phyloP scores from a whole-genome alignment of 2,113 vertebrate genomes.

The Colius striatus region DNA sequence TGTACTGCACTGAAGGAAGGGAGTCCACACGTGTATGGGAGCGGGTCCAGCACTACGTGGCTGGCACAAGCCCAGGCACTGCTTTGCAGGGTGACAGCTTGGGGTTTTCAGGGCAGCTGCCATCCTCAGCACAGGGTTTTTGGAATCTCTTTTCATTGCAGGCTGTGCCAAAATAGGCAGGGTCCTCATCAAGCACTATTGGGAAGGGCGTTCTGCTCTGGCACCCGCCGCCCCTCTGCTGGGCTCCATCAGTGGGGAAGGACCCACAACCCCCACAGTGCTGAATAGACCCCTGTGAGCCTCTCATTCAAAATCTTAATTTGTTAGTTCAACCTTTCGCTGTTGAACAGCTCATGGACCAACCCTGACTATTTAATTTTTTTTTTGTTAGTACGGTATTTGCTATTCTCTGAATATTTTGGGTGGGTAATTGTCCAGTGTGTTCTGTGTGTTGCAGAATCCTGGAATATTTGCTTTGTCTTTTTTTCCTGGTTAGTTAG shows the following conservation, averaged over 20 bases:
- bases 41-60: background rate
- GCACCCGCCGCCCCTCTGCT: rapidly evolving
- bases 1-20: background rate
- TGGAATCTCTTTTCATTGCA: background rate
- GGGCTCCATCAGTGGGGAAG: background rate
- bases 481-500: constrained; percentile 49
- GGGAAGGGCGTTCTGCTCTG: background rate
- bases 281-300: background rate
- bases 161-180: background rate
- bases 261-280: rapidly evolving
- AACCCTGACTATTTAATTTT: background rate
- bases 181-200: rapidly evolving
- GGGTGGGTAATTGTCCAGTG: background rate
- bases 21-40: background rate
- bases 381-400: background rate
- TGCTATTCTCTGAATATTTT: constrained; percentile 6
- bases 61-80: background rate
- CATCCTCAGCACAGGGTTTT: rapidly evolving
- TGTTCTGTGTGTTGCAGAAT: constrained; percentile 17
- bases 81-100: background rate
- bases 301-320: background rate
- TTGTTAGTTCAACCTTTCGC: background rate
- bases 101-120: background rate
- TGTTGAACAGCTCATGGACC: background rate
- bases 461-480: constrained; percentile 56